Evolutionary conservation across 2,797 vertebrate species (phyloP).

Genomic region (Champsocephalus gunnari): DNA sequence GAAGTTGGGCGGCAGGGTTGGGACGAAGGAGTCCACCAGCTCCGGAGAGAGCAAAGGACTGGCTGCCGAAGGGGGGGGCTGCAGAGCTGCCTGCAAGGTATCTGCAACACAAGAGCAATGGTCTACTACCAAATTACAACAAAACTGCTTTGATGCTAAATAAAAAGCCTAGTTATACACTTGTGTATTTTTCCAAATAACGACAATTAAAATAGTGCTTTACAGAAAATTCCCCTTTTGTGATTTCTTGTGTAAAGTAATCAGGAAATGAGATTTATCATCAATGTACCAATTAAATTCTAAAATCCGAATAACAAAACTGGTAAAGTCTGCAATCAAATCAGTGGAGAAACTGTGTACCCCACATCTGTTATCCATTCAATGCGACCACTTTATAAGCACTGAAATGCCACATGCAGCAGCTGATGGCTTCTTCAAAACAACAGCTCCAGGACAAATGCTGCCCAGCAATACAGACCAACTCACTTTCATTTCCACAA

Average conservation of each 20-base stretch:
- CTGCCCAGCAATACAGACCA: conserved; percentile 3
- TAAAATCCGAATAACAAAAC: neutral
- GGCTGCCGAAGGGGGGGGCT: conserved; percentile 69
- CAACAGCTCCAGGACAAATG: conserved; percentile 14
- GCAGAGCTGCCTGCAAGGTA: conserved; percentile 86
- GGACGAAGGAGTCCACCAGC: conserved; percentile 83
- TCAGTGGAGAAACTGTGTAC: neutral
- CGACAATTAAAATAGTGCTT: neutral
- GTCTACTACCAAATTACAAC: conserved; percentile 46
- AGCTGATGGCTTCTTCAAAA: conserved; percentile 24
- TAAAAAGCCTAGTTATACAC: neutral
- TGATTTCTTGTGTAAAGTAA: neutral
- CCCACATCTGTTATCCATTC: neutral
- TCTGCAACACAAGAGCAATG: conserved; percentile 86
- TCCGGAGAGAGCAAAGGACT: conserved; percentile 63
- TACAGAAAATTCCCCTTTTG: neutral
- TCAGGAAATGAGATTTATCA: neutral
- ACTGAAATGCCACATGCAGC: conserved; percentile 25
- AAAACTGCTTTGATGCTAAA: neutral
- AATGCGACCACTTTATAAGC: neutral
- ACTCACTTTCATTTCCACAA: conserved; percentile 8
- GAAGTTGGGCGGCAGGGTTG: conserved; percentile 89
- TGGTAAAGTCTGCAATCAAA: neutral
- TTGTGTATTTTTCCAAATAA: no score
- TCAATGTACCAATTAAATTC: neutral